Base-by-base conservation (phyloP, 1,140 invertebrate species). In the Acromyrmex echinatior region DNA sequence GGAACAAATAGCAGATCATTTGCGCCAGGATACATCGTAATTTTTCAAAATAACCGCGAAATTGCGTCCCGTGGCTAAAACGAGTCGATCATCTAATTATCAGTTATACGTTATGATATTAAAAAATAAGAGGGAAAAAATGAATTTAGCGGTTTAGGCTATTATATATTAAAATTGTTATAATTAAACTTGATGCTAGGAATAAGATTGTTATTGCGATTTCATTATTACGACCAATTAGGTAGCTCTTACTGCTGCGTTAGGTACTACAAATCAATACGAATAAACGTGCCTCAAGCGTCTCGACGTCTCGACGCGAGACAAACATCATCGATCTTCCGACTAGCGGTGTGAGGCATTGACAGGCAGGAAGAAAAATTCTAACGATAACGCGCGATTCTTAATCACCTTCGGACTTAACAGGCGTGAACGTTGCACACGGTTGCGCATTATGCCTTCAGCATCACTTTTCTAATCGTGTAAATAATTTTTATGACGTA, bases 271-370 rank as follows among this genome's bases (percentile, higher is more conserved):
- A 31, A 74, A 74, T 74, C 53, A 21, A 74, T 74, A 56, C 58
- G 56, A 58, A 74, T 56, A 74, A 74, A 58, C 28, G 28, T 39
- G 71, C 71, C 71, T 39, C 53, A 28, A 39, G 53, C 71, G 53
- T 58, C 56, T n/a, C n/a, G n/a, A n/a, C n/a, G n/a, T n/a, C n/a
- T 58, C n/a, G 31, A 53, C 71, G 71, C 53, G 71, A 74, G 71
- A 58, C 71, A 58, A 74, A 74, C 71, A 60, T 74, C 71, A 74
- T 74, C 71, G 71, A 74, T 74, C 53, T 74, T 74, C 71, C 31
- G 71, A 21, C 71, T 21, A 16, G 71, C 31, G 51, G 53, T 74
- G 31, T 60, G 28, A 58, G 21, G 31, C 31, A 74, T 74, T 58
- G 28, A 68, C 65, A 68, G 35, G 35, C 65, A 18, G 53, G 14